These are phyloP conservation scores for Clunio marinus DNA, from an alignment of 2,888 invertebrate species.

Conservation along the genomic window DNA sequence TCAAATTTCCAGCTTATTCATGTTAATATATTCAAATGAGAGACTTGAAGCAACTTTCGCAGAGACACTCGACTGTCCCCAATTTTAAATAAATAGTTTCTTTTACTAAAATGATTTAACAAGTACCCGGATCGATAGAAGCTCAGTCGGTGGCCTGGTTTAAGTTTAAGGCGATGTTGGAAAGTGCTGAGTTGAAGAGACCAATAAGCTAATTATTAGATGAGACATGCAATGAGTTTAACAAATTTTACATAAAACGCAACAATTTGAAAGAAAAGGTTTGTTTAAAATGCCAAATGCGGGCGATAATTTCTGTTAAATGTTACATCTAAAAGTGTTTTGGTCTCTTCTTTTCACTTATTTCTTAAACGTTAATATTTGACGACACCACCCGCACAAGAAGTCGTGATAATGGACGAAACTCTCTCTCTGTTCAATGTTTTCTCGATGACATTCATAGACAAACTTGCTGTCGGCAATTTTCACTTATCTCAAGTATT, in stretches of 20 bases:
- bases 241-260: background rate
- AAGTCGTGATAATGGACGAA: too few species aligned
- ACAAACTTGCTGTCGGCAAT: constrained; percentile 11
- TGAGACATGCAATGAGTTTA: background rate
- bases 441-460: background rate
- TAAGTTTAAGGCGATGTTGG: background rate
- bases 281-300: background rate
- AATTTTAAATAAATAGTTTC: background rate
- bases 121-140: constrained; percentile 23
- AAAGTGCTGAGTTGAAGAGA: too few species aligned
- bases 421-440: too few species aligned
- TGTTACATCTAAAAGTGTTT: constrained; percentile 5
- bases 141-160: constrained; percentile 31
- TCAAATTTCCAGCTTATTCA: too few species aligned
- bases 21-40: background rate
- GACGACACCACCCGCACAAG: too few species aligned
- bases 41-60: too few species aligned
- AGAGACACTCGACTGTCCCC: background rate
- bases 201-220: background rate
- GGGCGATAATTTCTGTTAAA: background rate
- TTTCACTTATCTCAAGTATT: constrained; percentile 8
- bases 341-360: background rate
- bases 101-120: constrained; percentile 24
- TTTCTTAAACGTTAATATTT: too few species aligned
- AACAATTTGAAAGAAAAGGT: background rate